Evolutionary conservation across 2,888 invertebrate species (phyloP).

Genomic region (Tachina lurida): DNA sequence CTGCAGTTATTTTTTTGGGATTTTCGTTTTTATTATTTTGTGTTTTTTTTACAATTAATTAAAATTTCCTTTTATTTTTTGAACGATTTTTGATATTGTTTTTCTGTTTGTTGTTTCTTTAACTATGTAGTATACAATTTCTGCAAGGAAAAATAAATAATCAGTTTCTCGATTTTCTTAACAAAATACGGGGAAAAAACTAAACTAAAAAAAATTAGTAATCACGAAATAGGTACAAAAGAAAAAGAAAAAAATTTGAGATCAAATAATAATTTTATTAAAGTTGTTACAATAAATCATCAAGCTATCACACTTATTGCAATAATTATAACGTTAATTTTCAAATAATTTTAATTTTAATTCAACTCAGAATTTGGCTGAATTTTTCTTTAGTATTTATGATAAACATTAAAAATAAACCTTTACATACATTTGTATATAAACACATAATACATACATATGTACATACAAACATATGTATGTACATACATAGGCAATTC

Average conservation of each 20-base stretch:
- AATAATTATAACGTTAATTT: constrained; percentile 35
- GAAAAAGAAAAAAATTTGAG: constrained; percentile 49
- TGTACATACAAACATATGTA: too few relatives aligned
- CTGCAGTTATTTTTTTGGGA: constrained; percentile 37
- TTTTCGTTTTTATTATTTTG: constrained; percentile 23
- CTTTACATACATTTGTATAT: neutral
- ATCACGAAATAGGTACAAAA: constrained; percentile 7
- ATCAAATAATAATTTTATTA: constrained; percentile 61
- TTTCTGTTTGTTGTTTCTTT: constrained; percentile 54
- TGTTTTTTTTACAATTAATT: constrained; percentile 51
- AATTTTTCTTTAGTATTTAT: constrained; percentile 23
- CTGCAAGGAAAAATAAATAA: constrained; percentile 36
- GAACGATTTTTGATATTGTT: constrained; percentile 68
- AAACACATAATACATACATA: too few relatives aligned
- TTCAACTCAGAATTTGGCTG: constrained; percentile 3
- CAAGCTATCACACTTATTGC: constrained; percentile 47
- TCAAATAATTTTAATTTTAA: constrained; percentile 37
- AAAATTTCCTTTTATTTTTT: constrained; percentile 49
- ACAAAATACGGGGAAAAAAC: constrained; percentile 1
- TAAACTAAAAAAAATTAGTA: constrained; percentile 12
- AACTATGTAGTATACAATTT: constrained; percentile 4
- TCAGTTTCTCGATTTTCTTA: constrained; percentile 13
- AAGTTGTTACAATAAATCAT: constrained; percentile 48
- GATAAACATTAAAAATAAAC: neutral
- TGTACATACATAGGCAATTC: too few relatives aligned